Evolutionary conservation across 2,888 invertebrate genomes (phyloP), one percentile per base, ranked within the genome.

Genomic region (Coremacera marginata): DNA sequence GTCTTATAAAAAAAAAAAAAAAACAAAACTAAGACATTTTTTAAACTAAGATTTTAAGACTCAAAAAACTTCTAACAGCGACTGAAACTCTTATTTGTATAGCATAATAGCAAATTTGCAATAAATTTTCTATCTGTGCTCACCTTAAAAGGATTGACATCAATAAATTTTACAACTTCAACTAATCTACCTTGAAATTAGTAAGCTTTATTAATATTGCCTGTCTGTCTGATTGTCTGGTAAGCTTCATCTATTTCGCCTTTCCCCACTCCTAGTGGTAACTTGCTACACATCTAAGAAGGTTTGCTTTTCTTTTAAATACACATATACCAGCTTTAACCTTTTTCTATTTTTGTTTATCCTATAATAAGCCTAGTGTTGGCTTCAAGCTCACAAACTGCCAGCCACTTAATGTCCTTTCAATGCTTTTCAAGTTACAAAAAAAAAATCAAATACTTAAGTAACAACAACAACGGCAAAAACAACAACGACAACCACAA

Each of bases 331-430:
- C 22, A 22, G 19, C 2, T 60, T 9, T 60, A 14, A 3, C 5
- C 1, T 22, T n/a, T 25, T 60, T 11, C 11, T 22, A 34, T 22
- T 34, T 71, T 34, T 27, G 34, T 14, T 57, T 22, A 55, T 71
- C 14, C 19, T 22, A 19, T 37, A 14, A 25, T 71, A 71, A 71
- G 71, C 37, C 34, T n/a, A 34, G 57, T 71, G 51, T 44, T 49
- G 14, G 25, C 25, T 49, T 16, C 60, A 34, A 71, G 9, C 34
- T 57, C 55, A 71, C 44, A 11, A 44, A 44, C 71, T 31, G 31
- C n/a, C 31, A 55, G 52, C 52, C 70, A 71, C 37, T 57, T 37
- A 7, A 34, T 22, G 70, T 34, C 57, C 71, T 71, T 55, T 9
- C 31, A 34, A 44, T 55, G 34, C 37, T 31, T 19, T n/a, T 19